Conservation (phyloP, 1,140 invertebrate species). For the Trypoxylus dichotomus region DNA sequence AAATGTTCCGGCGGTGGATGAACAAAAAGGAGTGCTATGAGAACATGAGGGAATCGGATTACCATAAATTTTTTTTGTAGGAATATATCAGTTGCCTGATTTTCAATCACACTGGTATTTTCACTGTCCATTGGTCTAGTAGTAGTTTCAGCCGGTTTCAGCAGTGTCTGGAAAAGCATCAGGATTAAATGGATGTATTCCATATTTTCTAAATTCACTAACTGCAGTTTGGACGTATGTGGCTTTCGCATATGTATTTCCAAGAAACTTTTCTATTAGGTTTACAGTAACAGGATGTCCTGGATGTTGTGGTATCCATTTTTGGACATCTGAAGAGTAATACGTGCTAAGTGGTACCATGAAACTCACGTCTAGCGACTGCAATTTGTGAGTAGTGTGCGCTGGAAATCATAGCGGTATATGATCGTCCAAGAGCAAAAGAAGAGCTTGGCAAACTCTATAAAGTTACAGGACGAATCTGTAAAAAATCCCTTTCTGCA, state of each 20-base stretch:
- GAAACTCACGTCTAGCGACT: slow-evolving; percentile 49
- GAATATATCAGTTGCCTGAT: slow-evolving; percentile 30
- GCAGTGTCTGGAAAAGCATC: slow-evolving; percentile 4
- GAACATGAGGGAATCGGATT: slow-evolving; percentile 39
- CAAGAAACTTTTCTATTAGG: slow-evolving; percentile 49
- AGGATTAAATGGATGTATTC: slow-evolving; percentile 46
- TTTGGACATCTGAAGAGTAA: slow-evolving; percentile 42
- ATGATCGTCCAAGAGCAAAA: too few relatives aligned
- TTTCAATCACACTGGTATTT: slow-evolving; percentile 21
- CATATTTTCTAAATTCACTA: slow-evolving; percentile 50
- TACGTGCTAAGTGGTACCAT: slow-evolving; percentile 51
- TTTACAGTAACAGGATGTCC: slow-evolving; percentile 41
- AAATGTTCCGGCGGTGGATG: slow-evolving; percentile 20
- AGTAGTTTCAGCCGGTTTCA: neutral
- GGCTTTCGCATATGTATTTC: slow-evolving; percentile 38
- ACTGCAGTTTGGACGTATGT: slow-evolving; percentile 51
- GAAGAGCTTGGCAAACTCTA: too few relatives aligned
- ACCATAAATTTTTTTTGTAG: slow-evolving; percentile 49
- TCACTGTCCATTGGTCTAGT: slow-evolving; percentile 33
- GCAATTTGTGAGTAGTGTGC: slow-evolving; percentile 48
- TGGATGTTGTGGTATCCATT: slow-evolving; percentile 37
- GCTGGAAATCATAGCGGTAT: too few relatives aligned
- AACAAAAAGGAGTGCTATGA: slow-evolving; percentile 13
- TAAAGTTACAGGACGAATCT: too few relatives aligned
- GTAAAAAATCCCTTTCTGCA: too few relatives aligned